Evolutionary conservation across 2,888 invertebrate genomes (phyloP).

Genomic region (Leptopilina myrica): DNA sequence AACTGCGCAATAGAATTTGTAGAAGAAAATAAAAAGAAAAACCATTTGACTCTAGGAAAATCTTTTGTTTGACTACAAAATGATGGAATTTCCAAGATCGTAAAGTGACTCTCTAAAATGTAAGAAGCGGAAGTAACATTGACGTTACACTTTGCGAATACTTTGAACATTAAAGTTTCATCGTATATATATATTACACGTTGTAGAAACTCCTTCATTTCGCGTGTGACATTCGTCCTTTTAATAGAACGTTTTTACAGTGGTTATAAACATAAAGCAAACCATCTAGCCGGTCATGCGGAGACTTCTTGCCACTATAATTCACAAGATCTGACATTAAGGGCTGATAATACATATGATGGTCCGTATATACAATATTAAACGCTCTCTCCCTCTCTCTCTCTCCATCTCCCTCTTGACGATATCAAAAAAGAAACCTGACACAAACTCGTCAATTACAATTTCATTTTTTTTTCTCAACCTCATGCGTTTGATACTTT

Average conservation of each 20-base stretch:
- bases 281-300: slow-evolving; percentile 49
- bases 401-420: slow-evolving; percentile 6
- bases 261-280: slow-evolving; percentile 51
- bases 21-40: no score
- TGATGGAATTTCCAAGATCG: neutral
- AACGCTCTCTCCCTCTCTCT: slow-evolving; percentile 47
- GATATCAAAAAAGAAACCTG: slow-evolving; percentile 49
- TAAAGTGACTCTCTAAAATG: neutral
- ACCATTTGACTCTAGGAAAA: no score
- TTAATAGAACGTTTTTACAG: slow-evolving; percentile 63
- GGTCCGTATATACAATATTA: slow-evolving; percentile 60
- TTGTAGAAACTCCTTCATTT: slow-evolving; percentile 6
- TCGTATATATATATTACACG: slow-evolving; percentile 16
- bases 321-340: slow-evolving; percentile 61
- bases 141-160: slow-evolving; percentile 12
- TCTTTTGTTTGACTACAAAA: neutral
- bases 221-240: slow-evolving; percentile 49
- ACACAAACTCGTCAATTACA: slow-evolving; percentile 41
- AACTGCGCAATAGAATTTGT: no score
- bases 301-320: slow-evolving; percentile 58
- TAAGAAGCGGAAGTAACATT: slow-evolving; percentile 25
- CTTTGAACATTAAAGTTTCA: neutral
- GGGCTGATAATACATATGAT: slow-evolving; percentile 61
- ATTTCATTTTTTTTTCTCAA: neutral
- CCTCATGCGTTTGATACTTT: slow-evolving; percentile 17